Percentiles rank a stretch among this genome's conserved stretches.
phyloP scores from a whole-genome alignment of 2,113 vertebrate species.

The Suricata suricatta region DNA sequence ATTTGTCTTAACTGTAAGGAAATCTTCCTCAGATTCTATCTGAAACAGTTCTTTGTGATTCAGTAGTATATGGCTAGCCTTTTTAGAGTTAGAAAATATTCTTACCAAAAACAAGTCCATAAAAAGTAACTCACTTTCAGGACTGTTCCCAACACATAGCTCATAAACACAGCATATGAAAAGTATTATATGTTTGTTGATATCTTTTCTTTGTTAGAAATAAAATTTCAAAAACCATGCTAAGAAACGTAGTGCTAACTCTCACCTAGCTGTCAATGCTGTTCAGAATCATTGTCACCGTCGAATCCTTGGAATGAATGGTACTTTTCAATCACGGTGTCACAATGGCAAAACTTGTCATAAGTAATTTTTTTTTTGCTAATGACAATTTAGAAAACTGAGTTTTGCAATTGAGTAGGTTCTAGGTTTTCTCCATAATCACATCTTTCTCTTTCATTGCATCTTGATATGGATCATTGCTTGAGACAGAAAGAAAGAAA shows the following conservation, averaged over 20 bases:
- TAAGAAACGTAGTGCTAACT: not conserved
- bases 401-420: not conserved
- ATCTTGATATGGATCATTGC: not conserved
- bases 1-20: not conserved
- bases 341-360: not conserved
- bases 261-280: not conserved
- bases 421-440: not conserved
- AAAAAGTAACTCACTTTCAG: not conserved
- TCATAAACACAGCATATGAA: not conserved
- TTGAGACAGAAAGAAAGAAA: not conserved
- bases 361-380: not conserved
- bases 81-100: slow-evolving; percentile 19
- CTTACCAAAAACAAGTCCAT: not conserved
- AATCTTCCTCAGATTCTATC: not conserved
- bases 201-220: not conserved
- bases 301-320: not conserved
- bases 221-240: not conserved
- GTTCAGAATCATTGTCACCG: not conserved
- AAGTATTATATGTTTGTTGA: not conserved
- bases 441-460: not conserved
- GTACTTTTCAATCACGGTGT: not conserved
- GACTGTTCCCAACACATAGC: not conserved
- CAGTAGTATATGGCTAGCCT: not conserved
- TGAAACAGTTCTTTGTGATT: not conserved
- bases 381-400: not conserved